These are phyloP conservation scores for Cataglyphis livida DNA, from an alignment of 2,888 invertebrate species.

Conservation along the genomic window DNA sequence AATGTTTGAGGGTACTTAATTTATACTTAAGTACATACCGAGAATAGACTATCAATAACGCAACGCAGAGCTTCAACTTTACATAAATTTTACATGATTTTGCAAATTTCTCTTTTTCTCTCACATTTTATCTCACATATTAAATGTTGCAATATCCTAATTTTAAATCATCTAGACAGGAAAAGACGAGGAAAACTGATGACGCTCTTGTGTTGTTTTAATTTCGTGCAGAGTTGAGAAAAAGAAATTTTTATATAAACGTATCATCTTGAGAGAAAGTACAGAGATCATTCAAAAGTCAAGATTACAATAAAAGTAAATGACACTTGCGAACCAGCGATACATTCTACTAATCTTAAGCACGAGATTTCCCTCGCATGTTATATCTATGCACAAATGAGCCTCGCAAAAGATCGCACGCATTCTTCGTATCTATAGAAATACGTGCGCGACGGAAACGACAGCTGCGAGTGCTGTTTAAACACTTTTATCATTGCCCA, in stretches of 20 bases:
- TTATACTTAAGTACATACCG: constrained; percentile 32
- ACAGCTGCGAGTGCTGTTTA: constrained; percentile 6
- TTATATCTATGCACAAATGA: neutral
- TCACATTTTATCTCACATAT: neutral
- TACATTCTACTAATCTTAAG: constrained; percentile 1
- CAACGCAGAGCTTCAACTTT: neutral
- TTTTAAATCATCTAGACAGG: neutral
- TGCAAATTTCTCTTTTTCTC: neutral
- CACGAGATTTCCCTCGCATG: neutral
- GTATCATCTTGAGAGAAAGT: neutral
- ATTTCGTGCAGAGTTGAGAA: neutral
- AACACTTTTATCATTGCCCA: constrained; percentile 53
- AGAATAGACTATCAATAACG: constrained; percentile 8
- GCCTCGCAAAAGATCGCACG: constrained; percentile 9
- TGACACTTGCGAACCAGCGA: constrained; percentile 19
- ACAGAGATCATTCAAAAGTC: constrained; percentile 29
- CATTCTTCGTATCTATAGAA: neutral
- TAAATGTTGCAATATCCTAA: neutral
- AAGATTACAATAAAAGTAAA: constrained; percentile 10
- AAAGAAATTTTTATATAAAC: neutral
- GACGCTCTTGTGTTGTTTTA: constrained; percentile 1
- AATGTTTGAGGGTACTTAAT: neutral
- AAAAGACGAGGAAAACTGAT: neutral
- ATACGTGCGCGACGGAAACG: constrained; percentile 9
- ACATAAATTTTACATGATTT: neutral